A percentile compares a stretch with the other conserved stretches of the same genome.
These are phyloP conservation scores for Pseudonaja textilis DNA, from an alignment of 2,113 vertebrate species.

Conservation along the genomic window DNA sequence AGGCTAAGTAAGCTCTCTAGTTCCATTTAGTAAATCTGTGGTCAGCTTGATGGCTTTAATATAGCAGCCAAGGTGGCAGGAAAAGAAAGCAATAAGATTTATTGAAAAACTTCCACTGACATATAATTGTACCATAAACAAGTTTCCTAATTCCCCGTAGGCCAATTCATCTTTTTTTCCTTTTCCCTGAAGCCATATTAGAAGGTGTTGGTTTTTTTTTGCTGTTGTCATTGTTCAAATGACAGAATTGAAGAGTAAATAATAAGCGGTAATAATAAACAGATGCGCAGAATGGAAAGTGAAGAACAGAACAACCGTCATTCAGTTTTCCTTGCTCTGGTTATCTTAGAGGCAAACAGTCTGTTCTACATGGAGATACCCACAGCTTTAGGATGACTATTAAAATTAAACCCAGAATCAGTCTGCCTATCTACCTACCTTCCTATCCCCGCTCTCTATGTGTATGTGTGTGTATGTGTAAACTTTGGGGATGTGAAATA, in stretches of 20 bases:
- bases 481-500: conserved; percentile 16
- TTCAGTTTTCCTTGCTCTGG: conserved; percentile 41
- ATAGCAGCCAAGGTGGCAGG: conserved; percentile 54
- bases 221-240: conserved; percentile 18
- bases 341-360: conserved; percentile 34
- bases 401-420: conserved; percentile 45
- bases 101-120: conserved; percentile 58
- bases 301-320: conserved; percentile 46
- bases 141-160: conserved; percentile 54
- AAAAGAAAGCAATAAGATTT: conserved; percentile 56
- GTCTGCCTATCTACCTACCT: too few relatives aligned
- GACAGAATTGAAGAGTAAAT: conserved; percentile 56
- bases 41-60: conserved; percentile 69
- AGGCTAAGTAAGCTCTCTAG: conserved; percentile 55
- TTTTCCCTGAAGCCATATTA: conserved; percentile 25
- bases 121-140: conserved; percentile 61
- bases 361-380: conserved; percentile 42
- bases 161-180: conserved; percentile 30
- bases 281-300: conserved; percentile 50
- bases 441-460: background rate
- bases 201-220: background rate
- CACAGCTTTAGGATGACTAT: conserved; percentile 35
- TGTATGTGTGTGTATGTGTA: background rate
- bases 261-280: conserved; percentile 51
- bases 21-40: conserved; percentile 69